A percentile compares a stretch with the other conserved stretches of the same genome.
Evolutionary conservation across 2,113 vertebrate species (phyloP).

Genomic region (Notechis scutatus): DNA sequence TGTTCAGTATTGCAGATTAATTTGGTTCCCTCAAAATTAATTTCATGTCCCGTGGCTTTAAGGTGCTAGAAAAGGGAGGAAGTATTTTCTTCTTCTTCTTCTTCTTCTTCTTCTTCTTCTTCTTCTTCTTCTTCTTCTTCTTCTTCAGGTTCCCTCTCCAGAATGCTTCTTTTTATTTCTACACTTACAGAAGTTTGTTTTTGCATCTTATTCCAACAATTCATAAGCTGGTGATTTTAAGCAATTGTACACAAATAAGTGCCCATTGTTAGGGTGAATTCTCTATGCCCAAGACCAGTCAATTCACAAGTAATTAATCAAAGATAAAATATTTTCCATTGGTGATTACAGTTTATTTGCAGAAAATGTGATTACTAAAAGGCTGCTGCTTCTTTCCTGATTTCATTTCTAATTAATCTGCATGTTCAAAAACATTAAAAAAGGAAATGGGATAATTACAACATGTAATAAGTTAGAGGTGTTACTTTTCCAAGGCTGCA

Average conservation of each 20-base stretch:
- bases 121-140: too few species aligned
- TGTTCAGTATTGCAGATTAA: too few species aligned
- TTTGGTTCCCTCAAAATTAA: too few species aligned
- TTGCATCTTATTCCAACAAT: neutral
- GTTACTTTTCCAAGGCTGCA: neutral
- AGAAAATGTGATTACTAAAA: neutral
- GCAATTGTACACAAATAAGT: neutral
- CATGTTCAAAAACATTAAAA: neutral
- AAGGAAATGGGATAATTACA: neutral
- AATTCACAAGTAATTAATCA: neutral
- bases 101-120: too few species aligned
- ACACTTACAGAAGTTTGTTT: neutral
- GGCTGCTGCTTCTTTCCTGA: neutral
- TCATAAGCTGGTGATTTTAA: neutral
- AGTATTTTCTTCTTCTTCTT: too few species aligned
- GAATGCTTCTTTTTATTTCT: neutral
- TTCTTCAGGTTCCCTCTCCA: neutral
- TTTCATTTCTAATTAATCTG: neutral
- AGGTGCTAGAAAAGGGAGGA: too few species aligned
- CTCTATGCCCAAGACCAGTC: neutral
- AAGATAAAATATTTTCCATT: neutral
- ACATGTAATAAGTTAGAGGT: neutral
- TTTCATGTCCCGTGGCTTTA: too few species aligned
- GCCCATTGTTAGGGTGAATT: neutral
- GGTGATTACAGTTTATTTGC: neutral